These are phyloP conservation scores for Petrolisthes cinctipes DNA, from an alignment of 2,888 invertebrate genomes.

Conservation along the genomic window DNA sequence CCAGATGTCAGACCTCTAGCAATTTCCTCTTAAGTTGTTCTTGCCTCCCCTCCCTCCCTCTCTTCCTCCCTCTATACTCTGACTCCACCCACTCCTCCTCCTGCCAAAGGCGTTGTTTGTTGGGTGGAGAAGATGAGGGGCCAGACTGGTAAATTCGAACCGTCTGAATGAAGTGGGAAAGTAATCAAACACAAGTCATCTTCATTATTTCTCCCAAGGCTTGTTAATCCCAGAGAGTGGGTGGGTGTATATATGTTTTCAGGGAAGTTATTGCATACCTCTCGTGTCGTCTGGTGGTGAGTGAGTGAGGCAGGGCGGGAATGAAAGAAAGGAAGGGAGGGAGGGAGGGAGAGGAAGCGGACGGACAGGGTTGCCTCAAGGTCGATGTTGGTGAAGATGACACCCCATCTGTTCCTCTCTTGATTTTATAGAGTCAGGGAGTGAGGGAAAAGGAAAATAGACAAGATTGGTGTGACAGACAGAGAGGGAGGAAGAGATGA, in stretches of 20 bases:
- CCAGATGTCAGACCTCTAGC: constrained; percentile 29
- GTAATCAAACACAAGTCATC: too few species aligned
- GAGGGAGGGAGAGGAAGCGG: constrained; percentile 2
- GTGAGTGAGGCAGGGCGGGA: not conserved
- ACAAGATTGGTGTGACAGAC: not conserved
- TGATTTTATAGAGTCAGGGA: not conserved
- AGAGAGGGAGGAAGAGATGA: not conserved
- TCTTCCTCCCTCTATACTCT: not conserved
- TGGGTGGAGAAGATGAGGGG: too few species aligned
- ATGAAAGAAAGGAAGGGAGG: constrained; percentile 5
- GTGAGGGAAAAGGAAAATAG: not conserved
- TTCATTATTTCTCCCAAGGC: too few species aligned
- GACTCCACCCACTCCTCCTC: constrained; percentile 9
- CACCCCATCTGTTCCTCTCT: constrained; percentile 5
- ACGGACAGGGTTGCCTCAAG: not conserved
- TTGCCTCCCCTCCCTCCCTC: not conserved
- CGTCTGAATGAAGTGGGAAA: too few species aligned
- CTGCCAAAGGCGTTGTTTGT: not conserved
- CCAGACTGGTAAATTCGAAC: too few species aligned
- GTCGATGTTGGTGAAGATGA: constrained; percentile 6
- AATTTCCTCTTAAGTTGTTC: constrained; percentile 41
- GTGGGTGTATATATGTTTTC: too few species aligned
- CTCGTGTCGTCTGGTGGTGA: too few species aligned
- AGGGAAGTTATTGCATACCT: too few species aligned
- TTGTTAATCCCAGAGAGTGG: too few species aligned